Percentiles rank a stretch among this genome's conserved stretches.
These are phyloP conservation scores for Gephyroberyx darwinii DNA, from an alignment of 2,797 vertebrate species.

Conservation along the genomic window DNA sequence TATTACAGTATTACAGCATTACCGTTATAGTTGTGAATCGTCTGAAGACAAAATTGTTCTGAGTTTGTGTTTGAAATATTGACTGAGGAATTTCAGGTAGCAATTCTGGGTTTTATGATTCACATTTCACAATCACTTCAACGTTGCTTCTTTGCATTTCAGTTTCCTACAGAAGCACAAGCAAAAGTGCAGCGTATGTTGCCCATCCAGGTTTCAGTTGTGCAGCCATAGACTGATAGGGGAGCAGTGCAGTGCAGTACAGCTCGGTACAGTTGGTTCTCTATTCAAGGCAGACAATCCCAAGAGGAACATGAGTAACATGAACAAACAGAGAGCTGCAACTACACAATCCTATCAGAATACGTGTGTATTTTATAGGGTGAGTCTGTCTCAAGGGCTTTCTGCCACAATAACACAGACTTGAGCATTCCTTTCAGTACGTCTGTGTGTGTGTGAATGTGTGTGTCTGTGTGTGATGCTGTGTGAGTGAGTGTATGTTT, in stretches of 20 bases:
- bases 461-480: conserved; percentile 39
- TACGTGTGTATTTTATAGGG: conserved; percentile 60
- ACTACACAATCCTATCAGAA: conserved; percentile 67
- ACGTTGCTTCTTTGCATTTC: not conserved
- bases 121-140: no score
- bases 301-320: conserved; percentile 50
- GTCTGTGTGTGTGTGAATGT: conserved; percentile 32
- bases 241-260: conserved; percentile 17
- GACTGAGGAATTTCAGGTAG: not conserved
- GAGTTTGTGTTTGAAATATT: no score
- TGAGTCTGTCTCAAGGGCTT: conserved; percentile 67
- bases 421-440: not conserved
- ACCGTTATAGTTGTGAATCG: not conserved
- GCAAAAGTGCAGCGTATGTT: conserved; percentile 38
- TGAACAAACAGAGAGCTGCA: conserved; percentile 56
- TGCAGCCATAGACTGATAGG: conserved; percentile 22
- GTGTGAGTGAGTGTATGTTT: conserved; percentile 28
- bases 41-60: not conserved
- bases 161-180: not conserved
- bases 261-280: not conserved
- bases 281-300: conserved; percentile 21
- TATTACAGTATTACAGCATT: no score
- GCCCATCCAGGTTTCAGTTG: conserved; percentile 22
- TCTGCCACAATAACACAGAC: conserved; percentile 45
- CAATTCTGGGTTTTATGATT: no score